Percentiles rank a stretch among this genome's conserved stretches.
phyloP scores from a whole-genome alignment of 1,140 invertebrate species.

The Drosophila eugracilis region DNA sequence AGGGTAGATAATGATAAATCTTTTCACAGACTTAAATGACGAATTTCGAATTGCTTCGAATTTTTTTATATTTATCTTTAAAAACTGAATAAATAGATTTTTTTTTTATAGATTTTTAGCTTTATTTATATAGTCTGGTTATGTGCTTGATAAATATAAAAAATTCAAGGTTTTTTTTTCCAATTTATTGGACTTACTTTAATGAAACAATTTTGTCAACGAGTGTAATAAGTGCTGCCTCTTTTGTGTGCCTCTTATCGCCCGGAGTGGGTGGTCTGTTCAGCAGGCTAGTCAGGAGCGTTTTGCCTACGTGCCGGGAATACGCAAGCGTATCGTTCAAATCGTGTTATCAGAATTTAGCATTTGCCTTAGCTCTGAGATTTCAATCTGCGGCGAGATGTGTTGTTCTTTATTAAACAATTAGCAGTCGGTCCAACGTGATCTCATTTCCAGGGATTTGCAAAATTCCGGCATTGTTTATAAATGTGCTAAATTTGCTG shows the following conservation, averaged over 20 bases:
- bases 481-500: conserved; percentile 33
- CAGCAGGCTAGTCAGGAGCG: conserved; percentile 38
- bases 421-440: conserved; percentile 52
- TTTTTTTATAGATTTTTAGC: no score
- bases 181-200: no score
- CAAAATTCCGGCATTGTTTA: conserved; percentile 26
- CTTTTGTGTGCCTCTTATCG: conserved; percentile 22
- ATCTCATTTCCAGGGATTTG: conserved; percentile 27
- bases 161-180: no score
- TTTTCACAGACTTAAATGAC: no score
- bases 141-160: no score
- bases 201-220: not conserved
- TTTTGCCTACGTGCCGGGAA: conserved; percentile 66
- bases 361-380: conserved; percentile 19
- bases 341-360: conserved; percentile 46
- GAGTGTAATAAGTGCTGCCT: not conserved
- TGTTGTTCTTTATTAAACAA: conserved; percentile 72
- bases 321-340: conserved; percentile 43
- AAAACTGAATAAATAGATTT: no score
- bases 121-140: no score
- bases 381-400: conserved; percentile 40
- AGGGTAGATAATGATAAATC: no score
- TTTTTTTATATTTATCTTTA: no score
- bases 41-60: no score
- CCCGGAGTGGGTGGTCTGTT: conserved; percentile 35